These are phyloP conservation scores for Dryas iulia DNA, from an alignment of 1,140 invertebrate species.

Conservation along the genomic window DNA sequence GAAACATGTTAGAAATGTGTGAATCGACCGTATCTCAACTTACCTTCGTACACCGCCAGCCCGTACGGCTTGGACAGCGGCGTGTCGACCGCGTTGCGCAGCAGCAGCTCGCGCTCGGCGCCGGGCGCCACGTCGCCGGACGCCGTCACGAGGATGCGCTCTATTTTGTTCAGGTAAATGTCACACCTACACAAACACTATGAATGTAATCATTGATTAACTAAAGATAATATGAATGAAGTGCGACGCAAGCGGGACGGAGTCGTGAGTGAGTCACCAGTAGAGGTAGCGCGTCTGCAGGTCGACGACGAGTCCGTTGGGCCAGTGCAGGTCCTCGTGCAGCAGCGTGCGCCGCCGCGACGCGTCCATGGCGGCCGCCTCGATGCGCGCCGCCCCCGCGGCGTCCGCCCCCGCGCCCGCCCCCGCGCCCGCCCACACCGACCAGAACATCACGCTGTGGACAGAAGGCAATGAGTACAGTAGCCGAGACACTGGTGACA, in stretches of 20 bases:
- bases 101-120: slow-evolving; percentile 83
- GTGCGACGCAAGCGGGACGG: too few relatives aligned
- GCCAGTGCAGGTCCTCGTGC: slow-evolving; percentile 86
- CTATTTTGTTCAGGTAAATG: slow-evolving; percentile 85
- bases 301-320: slow-evolving; percentile 93
- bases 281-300: slow-evolving; percentile 85
- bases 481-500: background rate
- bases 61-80: slow-evolving; percentile 83
- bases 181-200: slow-evolving; percentile 80
- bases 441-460: slow-evolving; percentile 87
- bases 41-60: slow-evolving; percentile 81
- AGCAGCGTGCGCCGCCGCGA: slow-evolving; percentile 80
- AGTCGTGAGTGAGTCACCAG: slow-evolving; percentile 78
- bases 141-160: slow-evolving; percentile 86
- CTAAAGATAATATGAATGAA: background rate
- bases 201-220: background rate
- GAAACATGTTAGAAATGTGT: background rate
- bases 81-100: slow-evolving; percentile 81
- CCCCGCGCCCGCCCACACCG: slow-evolving; percentile 87
- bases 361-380: slow-evolving; percentile 91
- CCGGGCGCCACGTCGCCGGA: slow-evolving; percentile 84
- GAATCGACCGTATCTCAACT: too few relatives aligned
- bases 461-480: too few relatives aligned
- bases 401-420: slow-evolving; percentile 76
- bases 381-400: slow-evolving; percentile 80